Evolutionary conservation across 2,113 vertebrate genomes (phyloP), one percentile per base, ranked within the genome.

Genomic region (Odontesthes bonariensis): DNA sequence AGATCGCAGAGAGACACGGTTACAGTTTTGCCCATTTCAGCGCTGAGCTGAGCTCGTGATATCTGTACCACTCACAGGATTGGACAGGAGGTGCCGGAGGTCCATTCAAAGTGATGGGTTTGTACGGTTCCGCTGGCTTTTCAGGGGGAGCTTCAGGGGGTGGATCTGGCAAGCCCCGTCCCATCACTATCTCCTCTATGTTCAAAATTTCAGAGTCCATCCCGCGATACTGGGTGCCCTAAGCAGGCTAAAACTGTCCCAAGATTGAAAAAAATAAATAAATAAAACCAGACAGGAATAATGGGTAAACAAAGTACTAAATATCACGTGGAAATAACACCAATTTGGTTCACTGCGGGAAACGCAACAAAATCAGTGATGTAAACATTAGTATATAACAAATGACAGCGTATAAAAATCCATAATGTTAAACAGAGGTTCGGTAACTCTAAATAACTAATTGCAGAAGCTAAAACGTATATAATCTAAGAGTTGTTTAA

Each of bases 121-220:
- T 91, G 69, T 87, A 89, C 0, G 90, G 66, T 33, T 89, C 86
- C n/a, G 73, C 85, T 9, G 86, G 86, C 53, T 91, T 93, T 27
- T 73, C 87, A 9, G 89, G 58, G 7, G 89, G 81, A 63, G 46
- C 77, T 70, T 86, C 82, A 7, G 88, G 85, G 70, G 92, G 78
- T 14, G 86, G 82, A 38, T 90, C 88, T 0, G 91, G 80, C 55
- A 93, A 53, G 20, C 77, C 92, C 65, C 90, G 84, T 75, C 93
- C 94, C 92, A 94, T 83, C 67, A 94, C 92, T 0, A 95, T 94
- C 42, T 95, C 93, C 76, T 95, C 87, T 40, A 95, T 92, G 69
- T 94, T 94, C 83, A 94, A 75, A 75, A 94, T 86, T 20, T 93
- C 92, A 0, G 94, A 91, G 72, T 95, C 94, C 94, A 95, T 95